Base-by-base conservation (phyloP, 1,140 invertebrate species). In the Samia ricini region DNA sequence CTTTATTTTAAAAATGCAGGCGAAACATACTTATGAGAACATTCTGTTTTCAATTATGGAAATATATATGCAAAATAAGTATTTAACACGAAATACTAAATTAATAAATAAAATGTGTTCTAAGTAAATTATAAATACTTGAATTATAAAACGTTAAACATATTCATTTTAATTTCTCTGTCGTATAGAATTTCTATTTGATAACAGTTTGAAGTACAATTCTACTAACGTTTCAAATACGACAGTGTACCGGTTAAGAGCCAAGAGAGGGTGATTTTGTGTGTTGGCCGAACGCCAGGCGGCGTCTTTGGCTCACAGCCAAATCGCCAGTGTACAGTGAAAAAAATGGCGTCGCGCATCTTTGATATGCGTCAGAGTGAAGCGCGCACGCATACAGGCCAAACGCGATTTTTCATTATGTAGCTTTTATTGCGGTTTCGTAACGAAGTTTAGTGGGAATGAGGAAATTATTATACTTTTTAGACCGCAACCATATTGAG, bases 341-440 rank as follows among this genome's bases (percentile, higher is more conserved):
- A 83, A 87, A 88, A 88, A 74, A 86, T 76, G 77, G 76, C 77
- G 83, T 85, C 83, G 83, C 85, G 77, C 83, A 85, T 85, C 84
- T 87, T 83, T 75, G 76, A 83, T 82, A 87, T 87, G 85, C 84
- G 84, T 87, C 84, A 88, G 74, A 77, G 52, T 15, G 64, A 15
- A 23, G 73, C 85, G 81, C 75, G 78, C 77, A 74, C 79, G 83
- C 82, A 78, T 56, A 55, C 60, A 63, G 36, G 24, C 51, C 58
- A 48, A 56, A 51, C 65, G 71, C 67, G 69, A 19, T 72, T 77
- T 79, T 74, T 69, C 60, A 64, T 63, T 64, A 74, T 66, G 66
- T 67, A 63, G 63, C 65, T 69, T 76, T 76, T 72, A 70, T 68
- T 72, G 68, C 58, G 62, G 64, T 68, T 51, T 49, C 36, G 57